Percentiles rank a stretch among this genome's conserved stretches.
Conservation (phyloP, 2,113 vertebrate genomes). For the Rynchops niger region DNA sequence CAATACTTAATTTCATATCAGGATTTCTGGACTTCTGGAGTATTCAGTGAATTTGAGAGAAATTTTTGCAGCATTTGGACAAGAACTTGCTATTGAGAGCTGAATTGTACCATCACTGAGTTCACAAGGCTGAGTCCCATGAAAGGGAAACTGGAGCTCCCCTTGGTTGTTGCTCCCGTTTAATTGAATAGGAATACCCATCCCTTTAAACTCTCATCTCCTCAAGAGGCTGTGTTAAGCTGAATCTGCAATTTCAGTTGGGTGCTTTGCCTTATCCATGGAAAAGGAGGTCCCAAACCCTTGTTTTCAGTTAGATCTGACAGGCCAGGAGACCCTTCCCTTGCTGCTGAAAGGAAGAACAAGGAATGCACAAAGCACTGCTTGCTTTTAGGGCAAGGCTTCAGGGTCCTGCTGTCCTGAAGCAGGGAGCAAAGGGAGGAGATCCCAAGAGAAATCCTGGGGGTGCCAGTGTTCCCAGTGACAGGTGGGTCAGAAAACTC, state of each 20-base stretch:
- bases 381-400: not conserved
- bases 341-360: not conserved
- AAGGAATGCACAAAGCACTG: not conserved
- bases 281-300: not conserved
- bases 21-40: not conserved
- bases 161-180: not conserved
- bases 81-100: not conserved
- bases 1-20: not conserved
- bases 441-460: not conserved
- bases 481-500: not conserved
- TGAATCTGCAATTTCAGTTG: not conserved
- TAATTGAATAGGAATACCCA: not conserved
- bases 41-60: not conserved
- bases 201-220: not conserved
- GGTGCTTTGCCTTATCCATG: not conserved
- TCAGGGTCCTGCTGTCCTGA: not conserved
- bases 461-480: not conserved
- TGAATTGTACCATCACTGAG: not conserved
- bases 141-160: not conserved
- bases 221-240: not conserved
- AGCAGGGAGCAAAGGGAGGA: not conserved
- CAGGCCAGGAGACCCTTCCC: not conserved
- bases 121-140: not conserved
- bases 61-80: not conserved
- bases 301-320: not conserved